Base-by-base conservation (phyloP, 2,113 vertebrate species). In the Phrynosoma platyrhinos region DNA sequence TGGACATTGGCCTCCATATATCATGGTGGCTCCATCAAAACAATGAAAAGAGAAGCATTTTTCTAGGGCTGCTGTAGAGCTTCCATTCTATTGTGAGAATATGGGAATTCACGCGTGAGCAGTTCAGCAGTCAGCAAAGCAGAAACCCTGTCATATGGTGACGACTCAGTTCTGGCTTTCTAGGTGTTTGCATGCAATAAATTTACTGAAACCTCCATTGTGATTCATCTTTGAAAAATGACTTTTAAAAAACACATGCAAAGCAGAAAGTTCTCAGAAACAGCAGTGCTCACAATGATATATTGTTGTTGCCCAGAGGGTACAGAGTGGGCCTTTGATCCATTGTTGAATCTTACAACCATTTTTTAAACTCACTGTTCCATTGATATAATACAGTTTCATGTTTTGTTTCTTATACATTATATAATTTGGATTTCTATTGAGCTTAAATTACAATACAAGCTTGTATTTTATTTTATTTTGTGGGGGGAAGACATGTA, bases 401-500 rank as follows among this genome's bases (percentile, higher is more conserved):
- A 20, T 82, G 32, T 84, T 87, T 91, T 30, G 0, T 68, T n/a
- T 90, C n/a, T 82, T 53, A 71, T 7, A 75, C 14, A 40, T 90
- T 85, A 85, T 71, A 71, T 30, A 71, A 71, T 71, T 71, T 55
- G 1, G 74, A 18, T 21, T 92, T 84, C 55, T 86, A 1, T 32
- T n/a, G 55, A 88, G 58, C 79, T 72, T 36, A 89, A 88, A 85
- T 58, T 30, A 66, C 62, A 83, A 91, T 27, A 47, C 76, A 84
- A 91, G 62, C 77, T 83, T 87, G 53, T 8, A 93, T 80, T 53
- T 86, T 25, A 87, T 89, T 91, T 79, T 90, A 92, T n/a, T 64
- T 40, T 89, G 89, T 80, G 85, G 8, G 7, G 40, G 66, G 89
- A 82, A 83, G 8, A 90, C 95, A 94, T 90, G 2, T 86, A 91